Conservation (phyloP, 2,113 vertebrate genomes). For the Poeciliopsis turrubarensis region DNA sequence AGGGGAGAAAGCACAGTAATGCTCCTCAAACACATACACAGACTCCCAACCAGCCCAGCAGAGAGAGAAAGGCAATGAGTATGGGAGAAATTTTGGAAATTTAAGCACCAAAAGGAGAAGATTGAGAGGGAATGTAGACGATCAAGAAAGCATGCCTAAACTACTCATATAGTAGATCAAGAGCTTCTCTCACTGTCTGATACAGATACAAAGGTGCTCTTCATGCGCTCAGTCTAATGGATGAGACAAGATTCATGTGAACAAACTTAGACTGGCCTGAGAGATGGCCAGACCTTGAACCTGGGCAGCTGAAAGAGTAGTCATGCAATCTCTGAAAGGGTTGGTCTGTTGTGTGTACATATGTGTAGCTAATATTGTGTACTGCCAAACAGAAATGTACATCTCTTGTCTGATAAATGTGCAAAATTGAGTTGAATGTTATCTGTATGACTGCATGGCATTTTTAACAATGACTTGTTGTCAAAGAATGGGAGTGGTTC, state of each 20-base stretch:
- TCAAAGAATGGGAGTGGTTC: neutral
- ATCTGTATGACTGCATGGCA: conserved; percentile 2
- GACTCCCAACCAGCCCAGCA: conserved; percentile 64
- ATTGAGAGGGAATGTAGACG: conserved; percentile 20
- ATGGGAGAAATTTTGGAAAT: conserved; percentile 15
- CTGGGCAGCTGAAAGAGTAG: conserved; percentile 4
- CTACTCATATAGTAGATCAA: conserved; percentile 10
- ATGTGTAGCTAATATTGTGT: conserved; percentile 3
- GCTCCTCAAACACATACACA: conserved; percentile 44
- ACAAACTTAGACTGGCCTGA: conserved; percentile 17
- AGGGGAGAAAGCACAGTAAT: conserved; percentile 60
- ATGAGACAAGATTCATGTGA: conserved; percentile 38
- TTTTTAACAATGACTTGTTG: neutral
- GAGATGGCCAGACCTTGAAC: conserved; percentile 42
- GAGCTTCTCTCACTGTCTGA: conserved; percentile 15
- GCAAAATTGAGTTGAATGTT: neutral
- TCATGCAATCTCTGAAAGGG: neutral
- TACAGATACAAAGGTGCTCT: conserved; percentile 19
- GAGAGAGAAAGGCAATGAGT: conserved; percentile 15
- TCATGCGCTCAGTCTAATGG: conserved; percentile 35
- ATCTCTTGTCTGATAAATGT: conserved; percentile 5
- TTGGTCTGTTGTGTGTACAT: neutral
- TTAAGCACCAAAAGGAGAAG: conserved; percentile 29
- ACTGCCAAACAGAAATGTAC: conserved; percentile 5
- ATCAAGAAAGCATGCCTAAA: neutral